Base-by-base conservation (phyloP, 2,888 invertebrate species). In the Lithosia quadra region DNA sequence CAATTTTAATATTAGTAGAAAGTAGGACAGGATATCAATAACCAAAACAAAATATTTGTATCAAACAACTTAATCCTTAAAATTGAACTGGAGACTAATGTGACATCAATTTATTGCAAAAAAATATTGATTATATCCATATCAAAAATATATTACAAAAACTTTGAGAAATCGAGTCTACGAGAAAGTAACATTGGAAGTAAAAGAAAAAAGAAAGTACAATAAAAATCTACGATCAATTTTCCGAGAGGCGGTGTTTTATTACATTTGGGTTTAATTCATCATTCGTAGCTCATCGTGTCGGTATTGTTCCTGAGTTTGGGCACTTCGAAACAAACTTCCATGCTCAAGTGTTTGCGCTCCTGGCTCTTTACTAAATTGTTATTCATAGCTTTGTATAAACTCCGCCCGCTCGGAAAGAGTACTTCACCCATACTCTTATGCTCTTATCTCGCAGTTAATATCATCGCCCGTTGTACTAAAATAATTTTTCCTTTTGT, bases 311-410 rank as follows among this genome's bases (percentile, higher is more conserved):
- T 92, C 91, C 85, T 82, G 90, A 92, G 90, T 94, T 92, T 90
- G 90, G 93, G 93, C 88, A 91, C 94, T 94, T 91, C 87, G 89
- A 87, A 92, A 93, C 92, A 93, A 94, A 94, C 90, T 94, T 94
- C 90, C 83, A 86, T 88, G 87, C 88, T 92, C 91, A 90, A 94
- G 92, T 93, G 91, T 92, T 92, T 92, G 92, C 88, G 90, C 91
- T 91, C 88, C 88, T 89, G 91, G 90, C 92, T 93, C 93, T 91
- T 91, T 90, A 89, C 90, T 92, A 92, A 92, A 94, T 94, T 94
- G 93, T 94, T 94, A 93, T 94, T 94, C 94, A 94, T 94, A 92
- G 93, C 93, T 92, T 91, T 90, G 90, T 92, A 91, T 91, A 92
- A 92, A 90, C 91, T 91, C 84, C 86, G 85, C 85, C 85, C 86